Base-by-base conservation (phyloP, 2,797 vertebrate species). In the Pipistrellus pygmaeus region DNA sequence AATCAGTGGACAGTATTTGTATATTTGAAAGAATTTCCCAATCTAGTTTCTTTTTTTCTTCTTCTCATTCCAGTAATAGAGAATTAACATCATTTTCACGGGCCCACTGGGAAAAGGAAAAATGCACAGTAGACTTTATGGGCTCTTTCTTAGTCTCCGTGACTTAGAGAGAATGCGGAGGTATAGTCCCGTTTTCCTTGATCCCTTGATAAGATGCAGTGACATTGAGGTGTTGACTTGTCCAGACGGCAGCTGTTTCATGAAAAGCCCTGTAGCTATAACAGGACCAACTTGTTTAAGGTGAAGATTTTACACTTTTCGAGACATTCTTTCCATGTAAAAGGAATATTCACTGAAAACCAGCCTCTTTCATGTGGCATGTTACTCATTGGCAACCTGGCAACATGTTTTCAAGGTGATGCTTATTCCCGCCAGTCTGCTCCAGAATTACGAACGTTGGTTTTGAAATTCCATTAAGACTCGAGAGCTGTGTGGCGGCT, bases 381-480 rank as follows among this genome's bases (percentile, higher is more conserved):
- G 38, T 66, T 57, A 57, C 38, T 83, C 17, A 2, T 13, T 76
- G 85, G 78, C 90, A 87, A 64, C 41, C 8, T 62, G 51, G 66
- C 62, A 78, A 0, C 66, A 57, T 55, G 76, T 72, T 93, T 89
- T 93, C 41, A 32, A 78, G 69, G 64, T 7, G 18, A 44, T 81
- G n/a, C 23, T 81, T 76, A 38, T 41, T 60, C 48, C 18, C 64
- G 23, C 38, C 71, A 85, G 27, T 35, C 27, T 77, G 9, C 60
- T 86, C 64, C 81, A 93, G 85, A 95, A 53, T 75, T 6, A 5
- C 11, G 44, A 73, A 1, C 69, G 11, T 13, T 75, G 82, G 44
- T 62, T 86, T 88, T 57, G 57, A 94, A 94, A 95, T 83, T 57
- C 85, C 72, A 12, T 51, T 18, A 27, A 66, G 85, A 77, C 60